Conservation (phyloP, 1,140 invertebrate genomes). For the Cheumatopsyche charites region DNA sequence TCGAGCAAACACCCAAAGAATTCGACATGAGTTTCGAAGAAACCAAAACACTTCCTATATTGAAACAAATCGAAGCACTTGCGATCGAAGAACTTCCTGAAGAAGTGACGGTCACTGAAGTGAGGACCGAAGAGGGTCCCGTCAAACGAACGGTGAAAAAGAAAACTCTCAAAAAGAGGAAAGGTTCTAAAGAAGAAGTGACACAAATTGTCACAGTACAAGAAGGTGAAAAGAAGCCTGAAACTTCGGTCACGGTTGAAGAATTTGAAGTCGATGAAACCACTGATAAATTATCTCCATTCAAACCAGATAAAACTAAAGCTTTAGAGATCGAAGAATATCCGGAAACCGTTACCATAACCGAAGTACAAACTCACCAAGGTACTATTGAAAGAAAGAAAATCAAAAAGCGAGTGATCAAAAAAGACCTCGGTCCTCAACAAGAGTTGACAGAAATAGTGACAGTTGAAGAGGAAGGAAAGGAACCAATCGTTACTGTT, state of each 20-base stretch:
- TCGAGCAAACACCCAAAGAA: slow-evolving; percentile 38
- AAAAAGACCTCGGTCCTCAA: slow-evolving; percentile 38
- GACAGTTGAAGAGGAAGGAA: slow-evolving; percentile 48
- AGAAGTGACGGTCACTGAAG: slow-evolving; percentile 50
- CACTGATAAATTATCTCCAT: slow-evolving; percentile 40
- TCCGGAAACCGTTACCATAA: slow-evolving; percentile 35
- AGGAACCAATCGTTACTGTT: slow-evolving; percentile 37
- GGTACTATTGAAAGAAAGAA: slow-evolving; percentile 47
- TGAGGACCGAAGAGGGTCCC: slow-evolving; percentile 51
- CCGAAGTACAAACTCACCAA: slow-evolving; percentile 42
- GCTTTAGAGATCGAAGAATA: slow-evolving; percentile 35
- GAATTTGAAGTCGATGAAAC: slow-evolving; percentile 39
- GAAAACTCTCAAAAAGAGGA: slow-evolving; percentile 53
- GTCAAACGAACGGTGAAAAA: slow-evolving; percentile 54
- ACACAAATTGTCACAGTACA: slow-evolving; percentile 52
- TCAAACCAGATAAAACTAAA: slow-evolving; percentile 29
- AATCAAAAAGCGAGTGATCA: slow-evolving; percentile 36
- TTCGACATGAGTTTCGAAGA: slow-evolving; percentile 30
- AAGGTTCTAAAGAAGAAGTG: slow-evolving; percentile 50
- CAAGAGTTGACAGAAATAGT: slow-evolving; percentile 49
- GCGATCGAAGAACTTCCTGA: slow-evolving; percentile 46
- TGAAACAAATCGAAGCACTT: slow-evolving; percentile 9
- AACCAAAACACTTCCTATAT: slow-evolving; percentile 27
- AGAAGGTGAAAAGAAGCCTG: slow-evolving; percentile 50
- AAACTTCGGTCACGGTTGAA: slow-evolving; percentile 47